Evolutionary conservation across 37 sponge, comb jelly and placozoan genomes (phyloP).

Genomic region (Agelas oroides): DNA sequence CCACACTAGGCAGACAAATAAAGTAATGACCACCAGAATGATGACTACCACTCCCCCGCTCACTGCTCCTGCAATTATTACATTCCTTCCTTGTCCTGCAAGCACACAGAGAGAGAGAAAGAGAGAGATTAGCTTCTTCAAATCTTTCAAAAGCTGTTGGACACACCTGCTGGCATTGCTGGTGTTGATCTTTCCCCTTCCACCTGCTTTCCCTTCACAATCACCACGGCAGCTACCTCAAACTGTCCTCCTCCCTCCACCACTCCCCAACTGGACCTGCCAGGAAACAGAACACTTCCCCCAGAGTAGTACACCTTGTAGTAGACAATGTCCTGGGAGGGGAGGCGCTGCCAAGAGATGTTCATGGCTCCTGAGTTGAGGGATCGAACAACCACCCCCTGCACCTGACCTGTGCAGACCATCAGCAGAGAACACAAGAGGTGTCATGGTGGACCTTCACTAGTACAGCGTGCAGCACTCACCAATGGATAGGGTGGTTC

Average conservation of each 20-base stretch:
- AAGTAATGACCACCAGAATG: neutral
- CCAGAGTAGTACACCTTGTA: slow-evolving; percentile 45
- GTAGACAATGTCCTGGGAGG: slow-evolving; percentile 8
- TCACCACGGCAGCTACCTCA: slow-evolving; percentile 39
- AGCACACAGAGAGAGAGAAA: no score
- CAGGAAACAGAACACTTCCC: neutral
- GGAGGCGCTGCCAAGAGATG: slow-evolving; percentile 32
- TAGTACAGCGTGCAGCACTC: neutral
- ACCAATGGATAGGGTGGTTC: slow-evolving; percentile 17
- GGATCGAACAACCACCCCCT: neutral
- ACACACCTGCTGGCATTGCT: neutral
- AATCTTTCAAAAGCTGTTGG: no score
- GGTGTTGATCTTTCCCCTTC: slow-evolving; percentile 23
- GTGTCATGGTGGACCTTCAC: no score
- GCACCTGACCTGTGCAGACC: slow-evolving; percentile 9
- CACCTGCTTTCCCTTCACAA: neutral
- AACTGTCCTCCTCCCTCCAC: slow-evolving; percentile 12
- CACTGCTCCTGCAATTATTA: slow-evolving; percentile 12
- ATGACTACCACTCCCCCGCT: neutral
- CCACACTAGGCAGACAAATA: neutral
- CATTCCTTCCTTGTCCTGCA: no score
- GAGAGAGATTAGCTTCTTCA: no score
- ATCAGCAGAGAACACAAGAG: neutral
- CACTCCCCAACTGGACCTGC: slow-evolving; percentile 13
- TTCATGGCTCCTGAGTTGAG: slow-evolving; percentile 25